Evolutionary conservation across 2,113 vertebrate genomes (phyloP).

Genomic region (Blennius ocellaris): DNA sequence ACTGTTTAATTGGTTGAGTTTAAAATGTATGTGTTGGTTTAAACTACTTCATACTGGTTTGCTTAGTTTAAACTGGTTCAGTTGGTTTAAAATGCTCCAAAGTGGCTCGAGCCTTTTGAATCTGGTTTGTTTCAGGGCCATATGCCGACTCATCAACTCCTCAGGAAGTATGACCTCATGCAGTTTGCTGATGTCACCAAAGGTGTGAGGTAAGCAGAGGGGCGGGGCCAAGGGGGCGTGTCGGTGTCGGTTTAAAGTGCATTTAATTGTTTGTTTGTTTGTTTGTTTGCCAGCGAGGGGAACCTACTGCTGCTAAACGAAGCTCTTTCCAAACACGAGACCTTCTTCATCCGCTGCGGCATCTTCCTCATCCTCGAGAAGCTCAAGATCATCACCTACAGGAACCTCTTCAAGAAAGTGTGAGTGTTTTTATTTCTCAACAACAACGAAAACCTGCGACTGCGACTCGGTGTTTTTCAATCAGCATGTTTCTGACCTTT

Average conservation of each 20-base stretch:
- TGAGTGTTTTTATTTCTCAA: slow-evolving; percentile 73
- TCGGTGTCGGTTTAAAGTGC: too few species aligned
- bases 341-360: slow-evolving; percentile 98
- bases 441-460: too few species aligned
- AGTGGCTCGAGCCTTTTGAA: neutral
- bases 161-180: slow-evolving; percentile 96
- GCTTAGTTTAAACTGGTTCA: neutral
- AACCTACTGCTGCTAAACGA: slow-evolving; percentile 94
- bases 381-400: slow-evolving; percentile 96
- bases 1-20: too few species aligned
- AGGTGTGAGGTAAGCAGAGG: slow-evolving; percentile 87
- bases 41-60: too few species aligned
- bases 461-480: too few species aligned
- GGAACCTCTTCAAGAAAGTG: slow-evolving; percentile 99
- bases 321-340: slow-evolving; percentile 92
- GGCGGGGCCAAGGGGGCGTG: slow-evolving; percentile 18
- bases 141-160: slow-evolving; percentile 93
- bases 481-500: neutral
- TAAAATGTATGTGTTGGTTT: too few species aligned
- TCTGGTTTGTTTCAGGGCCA: slow-evolving; percentile 87
- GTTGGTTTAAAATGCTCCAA: neutral
- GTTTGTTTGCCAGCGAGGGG: slow-evolving; percentile 86
- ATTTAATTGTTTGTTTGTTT: neutral
- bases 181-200: slow-evolving; percentile 96
- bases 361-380: slow-evolving; percentile 99